Evolutionary conservation across 2,113 vertebrate species (phyloP).

Genomic region (Aspiorhynchus laticeps): DNA sequence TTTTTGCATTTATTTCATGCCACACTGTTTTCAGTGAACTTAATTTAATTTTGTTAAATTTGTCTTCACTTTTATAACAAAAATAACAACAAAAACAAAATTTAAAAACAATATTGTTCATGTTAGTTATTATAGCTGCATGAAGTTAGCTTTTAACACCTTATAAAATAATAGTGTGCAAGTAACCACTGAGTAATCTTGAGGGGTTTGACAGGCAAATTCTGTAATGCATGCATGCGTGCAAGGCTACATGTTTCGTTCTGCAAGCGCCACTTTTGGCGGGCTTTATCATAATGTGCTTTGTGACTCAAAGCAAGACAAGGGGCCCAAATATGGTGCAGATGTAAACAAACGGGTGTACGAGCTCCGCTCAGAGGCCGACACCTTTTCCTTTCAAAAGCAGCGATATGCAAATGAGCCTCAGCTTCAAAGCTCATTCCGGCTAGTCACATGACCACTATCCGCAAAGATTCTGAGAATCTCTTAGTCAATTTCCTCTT

Average conservation of each 20-base stretch:
- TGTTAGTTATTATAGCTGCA: neutral
- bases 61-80: neutral
- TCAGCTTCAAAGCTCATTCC: slow-evolving; percentile 54
- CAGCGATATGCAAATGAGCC: slow-evolving; percentile 64
- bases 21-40: neutral
- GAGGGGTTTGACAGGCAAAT: neutral
- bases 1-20: neutral
- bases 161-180: neutral
- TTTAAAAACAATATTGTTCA: neutral
- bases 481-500: slow-evolving; percentile 68
- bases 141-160: neutral
- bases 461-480: slow-evolving; percentile 63
- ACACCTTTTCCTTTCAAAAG: slow-evolving; percentile 44
- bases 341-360: slow-evolving; percentile 63
- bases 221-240: slow-evolving; percentile 3
- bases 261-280: slow-evolving; percentile 45
- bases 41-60: neutral
- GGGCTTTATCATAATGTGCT: slow-evolving; percentile 42
- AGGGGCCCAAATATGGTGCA: slow-evolving; percentile 31
- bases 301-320: slow-evolving; percentile 42
- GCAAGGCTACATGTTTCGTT: neutral
- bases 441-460: slow-evolving; percentile 64
- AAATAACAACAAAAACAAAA: neutral
- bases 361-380: slow-evolving; percentile 9
- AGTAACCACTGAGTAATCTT: neutral